These are phyloP conservation scores for Dolichallabes microphthalmus DNA, from an alignment of 2,113 vertebrate species.

Conservation along the genomic window DNA sequence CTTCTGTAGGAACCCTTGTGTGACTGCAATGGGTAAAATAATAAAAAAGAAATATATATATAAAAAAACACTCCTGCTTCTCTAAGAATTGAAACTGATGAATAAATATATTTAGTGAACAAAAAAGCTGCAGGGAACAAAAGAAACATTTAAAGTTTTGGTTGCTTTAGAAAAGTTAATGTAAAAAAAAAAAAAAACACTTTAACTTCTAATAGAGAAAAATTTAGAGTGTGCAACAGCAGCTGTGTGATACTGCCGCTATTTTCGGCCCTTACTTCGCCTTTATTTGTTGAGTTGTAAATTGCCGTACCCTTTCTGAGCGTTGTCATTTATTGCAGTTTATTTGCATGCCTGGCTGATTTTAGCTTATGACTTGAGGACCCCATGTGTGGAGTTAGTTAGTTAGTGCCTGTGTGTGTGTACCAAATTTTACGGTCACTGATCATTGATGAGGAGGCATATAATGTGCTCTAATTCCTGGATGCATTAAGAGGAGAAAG, in stretches of 20 bases:
- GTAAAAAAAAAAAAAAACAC: conserved; percentile 24
- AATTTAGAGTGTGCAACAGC: conserved; percentile 7
- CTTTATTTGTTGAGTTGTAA: conserved; percentile 38
- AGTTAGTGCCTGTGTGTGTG: neutral
- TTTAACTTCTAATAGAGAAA: conserved; percentile 9
- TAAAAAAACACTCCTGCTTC: neutral
- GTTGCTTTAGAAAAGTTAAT: conserved; percentile 10
- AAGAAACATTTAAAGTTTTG: neutral
- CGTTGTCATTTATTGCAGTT: conserved; percentile 4
- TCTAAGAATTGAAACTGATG: conserved; percentile 24
- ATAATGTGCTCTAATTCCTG: conserved; percentile 19
- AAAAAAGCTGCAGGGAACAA: neutral
- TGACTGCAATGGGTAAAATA: neutral
- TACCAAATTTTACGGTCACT: conserved; percentile 21
- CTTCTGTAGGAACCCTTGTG: conserved; percentile 18
- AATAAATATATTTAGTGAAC: conserved; percentile 30
- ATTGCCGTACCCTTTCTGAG: conserved; percentile 16
- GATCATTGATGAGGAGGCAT: conserved; percentile 21
- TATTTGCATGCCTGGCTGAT: conserved; percentile 16
- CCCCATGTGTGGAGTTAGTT: neutral
- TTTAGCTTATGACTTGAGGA: conserved; percentile 5
- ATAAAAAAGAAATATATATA: too few relatives aligned
- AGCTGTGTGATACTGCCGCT: neutral
- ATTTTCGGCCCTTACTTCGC: conserved; percentile 10
- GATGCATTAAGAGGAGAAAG: neutral